Evolutionary conservation across 2,113 vertebrate species (phyloP).

Genomic region (human): DNA sequence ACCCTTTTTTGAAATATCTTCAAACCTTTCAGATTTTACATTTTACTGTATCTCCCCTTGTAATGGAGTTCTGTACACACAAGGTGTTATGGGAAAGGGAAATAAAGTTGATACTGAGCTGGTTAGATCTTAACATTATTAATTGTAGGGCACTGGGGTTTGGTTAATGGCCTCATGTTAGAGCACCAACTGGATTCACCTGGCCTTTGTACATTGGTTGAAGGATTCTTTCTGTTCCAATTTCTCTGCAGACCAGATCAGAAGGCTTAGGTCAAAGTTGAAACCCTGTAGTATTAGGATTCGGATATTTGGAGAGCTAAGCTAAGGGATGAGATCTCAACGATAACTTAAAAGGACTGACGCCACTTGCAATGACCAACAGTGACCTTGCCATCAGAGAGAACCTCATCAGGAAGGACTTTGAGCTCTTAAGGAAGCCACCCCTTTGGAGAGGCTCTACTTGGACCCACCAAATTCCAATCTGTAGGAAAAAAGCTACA

Average conservation of each 20-base stretch:
- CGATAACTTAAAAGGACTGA: background rate
- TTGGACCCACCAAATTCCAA: background rate
- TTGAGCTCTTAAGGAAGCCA: background rate
- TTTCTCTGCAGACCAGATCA: background rate
- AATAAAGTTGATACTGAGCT: background rate
- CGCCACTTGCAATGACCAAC: background rate
- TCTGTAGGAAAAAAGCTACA: background rate
- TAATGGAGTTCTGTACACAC: background rate
- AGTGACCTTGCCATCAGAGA: background rate
- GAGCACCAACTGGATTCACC: background rate
- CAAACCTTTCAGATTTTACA: background rate
- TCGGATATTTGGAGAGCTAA: background rate
- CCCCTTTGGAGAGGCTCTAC: fast-evolving
- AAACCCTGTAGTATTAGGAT: background rate
- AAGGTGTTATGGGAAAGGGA: background rate
- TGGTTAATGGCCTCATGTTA: background rate
- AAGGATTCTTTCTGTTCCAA: background rate
- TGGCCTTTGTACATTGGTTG: background rate
- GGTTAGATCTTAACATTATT: background rate
- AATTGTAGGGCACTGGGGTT: background rate
- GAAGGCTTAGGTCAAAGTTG: background rate
- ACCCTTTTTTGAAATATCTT: background rate
- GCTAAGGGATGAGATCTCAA: background rate
- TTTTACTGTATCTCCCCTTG: background rate
- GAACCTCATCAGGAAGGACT: background rate